Conservation (phyloP, 1,140 invertebrate genomes). For the Lepidurus apus region DNA sequence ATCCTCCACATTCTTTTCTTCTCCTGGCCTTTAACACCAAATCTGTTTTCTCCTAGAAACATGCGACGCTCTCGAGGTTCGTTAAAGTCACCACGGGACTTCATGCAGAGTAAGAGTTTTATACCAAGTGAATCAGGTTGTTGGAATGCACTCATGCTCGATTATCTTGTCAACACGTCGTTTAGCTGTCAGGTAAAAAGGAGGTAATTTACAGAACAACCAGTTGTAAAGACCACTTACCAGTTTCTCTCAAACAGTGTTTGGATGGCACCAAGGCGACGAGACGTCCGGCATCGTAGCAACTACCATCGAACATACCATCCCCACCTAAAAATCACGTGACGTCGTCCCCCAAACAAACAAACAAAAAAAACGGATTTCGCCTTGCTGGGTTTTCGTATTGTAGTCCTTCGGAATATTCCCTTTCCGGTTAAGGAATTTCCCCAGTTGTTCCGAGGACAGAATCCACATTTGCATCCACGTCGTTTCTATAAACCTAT, state of each 20-base stretch:
- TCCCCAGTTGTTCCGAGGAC: not conserved
- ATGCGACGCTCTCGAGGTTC: not conserved
- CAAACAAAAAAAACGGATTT: not conserved
- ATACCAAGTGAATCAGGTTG: conserved; percentile 11
- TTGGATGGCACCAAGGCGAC: not conserved
- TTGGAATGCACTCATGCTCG: conserved; percentile 12
- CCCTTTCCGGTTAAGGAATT: not conserved
- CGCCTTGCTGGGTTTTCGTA: not conserved
- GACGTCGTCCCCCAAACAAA: not conserved
- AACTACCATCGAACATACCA: not conserved
- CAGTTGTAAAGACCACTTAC: conserved; percentile 7
- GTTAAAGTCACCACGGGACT: not conserved
- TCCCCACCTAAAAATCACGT: not conserved
- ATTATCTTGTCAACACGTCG: conserved; percentile 21
- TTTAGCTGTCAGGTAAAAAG: conserved; percentile 10
- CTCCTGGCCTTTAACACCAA: not conserved
- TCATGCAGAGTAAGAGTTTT: not conserved
- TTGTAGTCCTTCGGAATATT: not conserved
- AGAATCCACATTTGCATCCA: not conserved
- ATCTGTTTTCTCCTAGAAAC: not conserved
- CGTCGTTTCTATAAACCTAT: not conserved
- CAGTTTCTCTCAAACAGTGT: not conserved
- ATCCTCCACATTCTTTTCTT: not conserved
- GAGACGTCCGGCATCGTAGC: not conserved
- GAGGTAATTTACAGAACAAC: conserved; percentile 10